These are phyloP conservation scores for Pseudotriccus pelzelni DNA, from an alignment of 2,797 vertebrate genomes.

Conservation along the genomic window DNA sequence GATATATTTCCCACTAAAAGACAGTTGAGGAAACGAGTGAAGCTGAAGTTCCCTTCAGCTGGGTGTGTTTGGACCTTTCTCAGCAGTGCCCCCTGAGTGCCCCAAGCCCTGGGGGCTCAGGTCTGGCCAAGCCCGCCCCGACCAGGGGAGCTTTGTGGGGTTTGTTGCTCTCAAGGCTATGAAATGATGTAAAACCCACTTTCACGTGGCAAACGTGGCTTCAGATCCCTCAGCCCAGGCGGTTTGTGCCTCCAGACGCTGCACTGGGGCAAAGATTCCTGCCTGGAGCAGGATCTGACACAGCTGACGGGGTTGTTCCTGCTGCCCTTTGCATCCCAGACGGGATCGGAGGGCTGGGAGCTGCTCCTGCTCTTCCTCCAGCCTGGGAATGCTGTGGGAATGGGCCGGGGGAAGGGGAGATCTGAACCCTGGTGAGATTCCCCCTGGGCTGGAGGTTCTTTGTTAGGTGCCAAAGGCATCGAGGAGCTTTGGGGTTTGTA, in stretches of 20 bases:
- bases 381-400: neutral
- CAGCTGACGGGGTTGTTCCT: neutral
- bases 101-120: neutral
- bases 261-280: neutral
- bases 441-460: neutral
- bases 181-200: neutral
- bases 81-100: neutral
- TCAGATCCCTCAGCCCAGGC: neutral
- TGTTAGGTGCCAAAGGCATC: neutral
- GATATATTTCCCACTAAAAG: neutral
- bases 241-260: neutral
- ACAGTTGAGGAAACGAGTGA: neutral
- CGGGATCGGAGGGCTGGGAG: neutral
- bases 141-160: neutral
- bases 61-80: neutral
- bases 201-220: fast-evolving
- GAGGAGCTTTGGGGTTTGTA: neutral
- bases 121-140: neutral
- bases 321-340: neutral
- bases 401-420: neutral
- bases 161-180: neutral
- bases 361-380: neutral
- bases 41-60: neutral
- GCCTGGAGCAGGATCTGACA: neutral
- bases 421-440: neutral